A percentile compares a stretch with the other conserved stretches of the same genome.
Evolutionary conservation across 2,797 vertebrate genomes (phyloP).

Genomic region (Tolypeutes matacus): DNA sequence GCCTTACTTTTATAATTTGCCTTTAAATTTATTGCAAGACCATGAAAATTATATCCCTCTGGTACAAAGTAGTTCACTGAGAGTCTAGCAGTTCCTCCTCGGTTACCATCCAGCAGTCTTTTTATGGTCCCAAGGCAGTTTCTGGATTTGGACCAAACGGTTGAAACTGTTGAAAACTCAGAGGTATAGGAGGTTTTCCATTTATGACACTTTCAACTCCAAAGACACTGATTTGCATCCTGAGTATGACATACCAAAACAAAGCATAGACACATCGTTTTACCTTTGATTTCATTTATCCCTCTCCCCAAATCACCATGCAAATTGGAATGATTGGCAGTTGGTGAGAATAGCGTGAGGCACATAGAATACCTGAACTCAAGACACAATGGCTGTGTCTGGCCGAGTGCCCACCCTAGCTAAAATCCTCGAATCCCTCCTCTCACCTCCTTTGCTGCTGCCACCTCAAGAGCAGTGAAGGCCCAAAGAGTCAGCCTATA

Average conservation of each 20-base stretch:
- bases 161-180: conserved; percentile 48
- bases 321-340: background rate
- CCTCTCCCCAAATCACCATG: background rate
- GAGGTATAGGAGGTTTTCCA: conserved; percentile 46
- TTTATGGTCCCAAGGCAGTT: conserved; percentile 58
- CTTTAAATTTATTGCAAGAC: conserved; percentile 71
- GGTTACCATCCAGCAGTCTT: conserved; percentile 31
- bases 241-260: conserved; percentile 37
- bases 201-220: conserved; percentile 57
- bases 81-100: conserved; percentile 45
- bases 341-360: background rate
- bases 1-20: conserved; percentile 74
- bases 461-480: background rate
- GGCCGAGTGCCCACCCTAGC: background rate
- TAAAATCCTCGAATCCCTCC: background rate
- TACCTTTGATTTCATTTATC: background rate
- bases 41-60: conserved; percentile 75
- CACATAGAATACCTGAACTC: background rate
- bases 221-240: conserved; percentile 48
- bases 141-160: conserved; percentile 72
- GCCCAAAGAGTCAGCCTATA: background rate
- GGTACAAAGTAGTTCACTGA: conserved; percentile 48
- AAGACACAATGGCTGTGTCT: background rate
- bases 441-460: background rate
- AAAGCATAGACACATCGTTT: background rate